Base-by-base conservation (phyloP, 1,140 invertebrate genomes). In the Aleiodes sp. region DNA sequence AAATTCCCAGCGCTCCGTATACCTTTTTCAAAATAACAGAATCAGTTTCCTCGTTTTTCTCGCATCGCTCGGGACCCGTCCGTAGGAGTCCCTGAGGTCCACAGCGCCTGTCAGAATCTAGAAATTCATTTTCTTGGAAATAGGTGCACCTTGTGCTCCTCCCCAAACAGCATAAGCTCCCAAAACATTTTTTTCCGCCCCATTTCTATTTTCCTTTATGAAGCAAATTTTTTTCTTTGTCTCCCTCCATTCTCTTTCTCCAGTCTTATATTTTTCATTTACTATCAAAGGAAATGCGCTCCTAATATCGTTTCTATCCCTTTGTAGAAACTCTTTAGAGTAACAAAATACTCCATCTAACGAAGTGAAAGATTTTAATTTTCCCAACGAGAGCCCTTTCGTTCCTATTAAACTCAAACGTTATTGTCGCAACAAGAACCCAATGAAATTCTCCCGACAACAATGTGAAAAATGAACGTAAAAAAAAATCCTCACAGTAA, bases 301-400 rank as follows among this genome's bases (percentile, higher is more conserved):
- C n/a, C n/a, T n/a, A n/a, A n/a, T n/a, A n/a, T n/a, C n/a, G n/a
- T n/a, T n/a, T n/a, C 16, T 21, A 19, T 21, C 46, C 16, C 16
- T 52, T 3, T 52, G 46, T 52, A 52, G 21, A 24, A 52, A 9
- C 14, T 52, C 46, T 10, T 52, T 24, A 21, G 9, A 8, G 46
- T 52, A 52, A 52, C 46, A 52, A 26, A 52, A 52, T 52, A 52
- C 46, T 8, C 26, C 16, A 52, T 16, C 46, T 52, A 52, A 52
- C 46, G 46, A 52, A 24, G 19, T 52, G 26, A 21, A 52, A 52
- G 46, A 52, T 52, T 52, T 52, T 52, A 52, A 52, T 52, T 52
- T 52, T 21, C n/a, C n/a, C n/a, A n/a, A 52, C 19, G 46, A 52
- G 26, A 52, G 26, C 46, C 26, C 46, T n/a, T 19, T 52, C 46